A percentile compares a stretch with the other conserved stretches of the same genome.
Evolutionary conservation across 2,888 invertebrate genomes (phyloP).

Genomic region (Agrenia bidenticulata): DNA sequence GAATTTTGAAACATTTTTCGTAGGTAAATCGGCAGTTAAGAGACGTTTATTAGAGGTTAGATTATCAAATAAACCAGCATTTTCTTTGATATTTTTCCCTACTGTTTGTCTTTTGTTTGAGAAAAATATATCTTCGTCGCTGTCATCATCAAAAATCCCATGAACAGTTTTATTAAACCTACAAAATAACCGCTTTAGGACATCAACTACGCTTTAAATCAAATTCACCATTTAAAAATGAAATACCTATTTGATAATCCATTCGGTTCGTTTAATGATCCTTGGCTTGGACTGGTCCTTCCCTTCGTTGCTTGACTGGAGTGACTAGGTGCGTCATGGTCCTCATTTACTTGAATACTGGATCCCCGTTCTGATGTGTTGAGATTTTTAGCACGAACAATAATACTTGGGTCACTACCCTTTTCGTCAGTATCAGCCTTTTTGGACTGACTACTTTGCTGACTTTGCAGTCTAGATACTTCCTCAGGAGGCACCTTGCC

Average conservation of each 20-base stretch:
- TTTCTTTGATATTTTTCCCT: too few species aligned
- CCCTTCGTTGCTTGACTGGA: constrained; percentile 26
- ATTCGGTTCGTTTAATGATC: constrained; percentile 21
- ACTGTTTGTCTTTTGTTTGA: constrained; percentile 19
- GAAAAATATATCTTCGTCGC: constrained; percentile 40
- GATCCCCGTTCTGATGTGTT: constrained; percentile 15
- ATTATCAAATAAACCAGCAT: background rate
- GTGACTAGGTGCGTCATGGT: constrained; percentile 30
- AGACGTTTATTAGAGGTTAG: background rate
- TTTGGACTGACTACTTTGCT: background rate
- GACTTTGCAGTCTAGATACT: constrained; percentile 21
- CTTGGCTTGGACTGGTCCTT: constrained; percentile 26
- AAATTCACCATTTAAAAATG: too few species aligned
- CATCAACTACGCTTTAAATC: too few species aligned
- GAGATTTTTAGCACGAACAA: background rate
- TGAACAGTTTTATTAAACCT: constrained; percentile 15
- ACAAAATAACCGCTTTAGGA: background rate
- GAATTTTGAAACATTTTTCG: background rate
- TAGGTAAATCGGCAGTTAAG: background rate
- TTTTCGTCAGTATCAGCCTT: background rate
- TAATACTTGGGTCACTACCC: constrained; percentile 8
- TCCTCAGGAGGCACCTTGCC: constrained; percentile 54
- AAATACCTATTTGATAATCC: too few species aligned
- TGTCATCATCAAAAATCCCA: constrained; percentile 35
- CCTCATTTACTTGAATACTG: constrained; percentile 9